Conservation (phyloP, 2,113 vertebrate species). For the Capricornis sumatraensis region DNA sequence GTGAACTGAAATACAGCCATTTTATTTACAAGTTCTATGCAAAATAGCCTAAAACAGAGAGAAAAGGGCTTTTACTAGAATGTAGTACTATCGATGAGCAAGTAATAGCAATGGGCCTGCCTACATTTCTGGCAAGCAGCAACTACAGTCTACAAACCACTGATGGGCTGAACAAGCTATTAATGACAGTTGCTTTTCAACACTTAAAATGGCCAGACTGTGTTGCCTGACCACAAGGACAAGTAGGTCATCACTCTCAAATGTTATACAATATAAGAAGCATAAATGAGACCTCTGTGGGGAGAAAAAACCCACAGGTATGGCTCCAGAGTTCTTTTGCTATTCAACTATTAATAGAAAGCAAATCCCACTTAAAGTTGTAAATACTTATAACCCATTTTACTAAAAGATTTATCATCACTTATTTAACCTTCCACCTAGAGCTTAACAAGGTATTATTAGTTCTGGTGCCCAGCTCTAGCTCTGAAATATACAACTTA, state of each 20-base stretch:
- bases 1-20: neutral
- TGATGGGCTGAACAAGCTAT: conserved; percentile 76
- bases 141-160: conserved; percentile 71
- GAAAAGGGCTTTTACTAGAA: conserved; percentile 25
- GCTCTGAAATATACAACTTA: conserved; percentile 13
- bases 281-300: conserved; percentile 56
- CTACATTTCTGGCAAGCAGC: conserved; percentile 56
- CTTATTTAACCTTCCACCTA: neutral
- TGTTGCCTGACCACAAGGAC: conserved; percentile 78
- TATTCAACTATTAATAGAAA: conserved; percentile 62
- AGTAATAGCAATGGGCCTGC: conserved; percentile 29
- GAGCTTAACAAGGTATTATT: neutral
- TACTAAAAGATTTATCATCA: conserved; percentile 1
- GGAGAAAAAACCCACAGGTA: conserved; percentile 53
- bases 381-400: neutral
- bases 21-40: conserved; percentile 15
- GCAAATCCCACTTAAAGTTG: conserved; percentile 19
- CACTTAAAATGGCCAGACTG: conserved; percentile 69
- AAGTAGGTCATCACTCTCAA: conserved; percentile 75
- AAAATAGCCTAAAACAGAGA: neutral
- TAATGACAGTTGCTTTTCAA: conserved; percentile 76
- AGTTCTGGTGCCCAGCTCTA: neutral
- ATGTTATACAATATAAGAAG: conserved; percentile 62
- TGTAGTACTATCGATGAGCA: conserved; percentile 65
- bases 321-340: conserved; percentile 57